phyloP scores from a whole-genome alignment of 2,113 vertebrate genomes.

The Lophura nycthemera region DNA sequence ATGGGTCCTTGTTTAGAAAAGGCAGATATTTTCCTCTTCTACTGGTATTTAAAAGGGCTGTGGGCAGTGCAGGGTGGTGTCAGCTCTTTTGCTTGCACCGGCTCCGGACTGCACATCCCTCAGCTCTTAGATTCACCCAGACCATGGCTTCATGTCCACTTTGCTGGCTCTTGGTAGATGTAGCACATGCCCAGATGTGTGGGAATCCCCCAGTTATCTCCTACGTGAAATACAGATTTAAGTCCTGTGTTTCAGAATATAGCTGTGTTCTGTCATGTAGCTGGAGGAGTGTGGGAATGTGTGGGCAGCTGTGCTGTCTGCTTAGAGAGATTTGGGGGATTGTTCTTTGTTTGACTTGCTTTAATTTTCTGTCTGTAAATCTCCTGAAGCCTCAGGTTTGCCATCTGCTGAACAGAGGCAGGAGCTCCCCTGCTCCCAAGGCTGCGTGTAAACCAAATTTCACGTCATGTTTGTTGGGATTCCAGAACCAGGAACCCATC shows the following conservation, averaged over 20 bases:
- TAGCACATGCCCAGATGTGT: accelerated
- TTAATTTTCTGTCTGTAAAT: not conserved
- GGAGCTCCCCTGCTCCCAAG: not conserved
- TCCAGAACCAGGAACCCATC: not conserved
- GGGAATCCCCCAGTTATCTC: not conserved
- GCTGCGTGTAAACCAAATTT: not conserved
- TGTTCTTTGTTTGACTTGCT: not conserved
- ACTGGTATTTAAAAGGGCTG: not conserved
- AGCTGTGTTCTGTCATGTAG: not conserved
- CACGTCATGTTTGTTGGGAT: not conserved
- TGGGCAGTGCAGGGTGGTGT: not conserved
- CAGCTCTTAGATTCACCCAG: not conserved
- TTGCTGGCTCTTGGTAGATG: not conserved
- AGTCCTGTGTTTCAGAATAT: not conserved
- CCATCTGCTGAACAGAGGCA: accelerated
- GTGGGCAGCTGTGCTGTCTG: not conserved
- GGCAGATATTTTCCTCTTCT: not conserved
- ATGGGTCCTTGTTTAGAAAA: not conserved
- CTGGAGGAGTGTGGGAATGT: not conserved
- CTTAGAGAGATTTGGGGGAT: not conserved
- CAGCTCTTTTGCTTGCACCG: not conserved
- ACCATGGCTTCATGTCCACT: accelerated
- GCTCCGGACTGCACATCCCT: not conserved
- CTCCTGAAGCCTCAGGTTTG: not conserved
- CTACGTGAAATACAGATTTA: not conserved